Base-by-base conservation (phyloP, 2,797 vertebrate species). In the Syndactyla subalaris region DNA sequence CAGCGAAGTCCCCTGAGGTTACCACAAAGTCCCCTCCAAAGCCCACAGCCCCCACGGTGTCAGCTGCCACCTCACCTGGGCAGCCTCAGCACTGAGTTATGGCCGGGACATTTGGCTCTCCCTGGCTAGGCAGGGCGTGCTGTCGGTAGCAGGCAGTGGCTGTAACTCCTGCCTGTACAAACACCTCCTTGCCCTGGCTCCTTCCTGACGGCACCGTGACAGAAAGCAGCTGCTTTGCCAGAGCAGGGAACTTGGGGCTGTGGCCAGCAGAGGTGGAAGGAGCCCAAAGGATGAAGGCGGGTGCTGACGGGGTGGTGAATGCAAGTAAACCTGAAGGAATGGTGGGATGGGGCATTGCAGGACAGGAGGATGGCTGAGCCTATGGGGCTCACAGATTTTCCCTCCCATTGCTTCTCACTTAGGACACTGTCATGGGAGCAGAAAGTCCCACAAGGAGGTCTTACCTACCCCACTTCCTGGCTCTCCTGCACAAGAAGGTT, bases 141-240 rank as follows among this genome's bases (percentile, higher is more conserved):
- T 2, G 32, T 27, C 2, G 0, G 92, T 36, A 88, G 93, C 88
- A 30, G 75, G 63, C 2, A 0, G 23, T 23, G 71, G 74, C 80
- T 2, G 3, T 22, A 63, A 21, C 63, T 87, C 59, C 63, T 83
- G 51, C 73, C 63, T 19, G 5, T 41, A 30, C 26, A 80, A 95
- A 77, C 85, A 32, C 39, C 85, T 59, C 67, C 58, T 48, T 4
- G 0, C 17, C 45, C 55, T 0, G 0, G 41, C 76, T 88, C 72
- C 89, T 46, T 57, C 82, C 49, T 2, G 0, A 36, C 0, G 0
- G 51, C 2, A 1, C n/a, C 0, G 0, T 34, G 82, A 70, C 20
- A 8, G 38, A 75, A 62, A 90, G 39, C 83, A 96, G 84, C 86
- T 87, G 92, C 81, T 93, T 15, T 55, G 21, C 8, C 2, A 4